Evolutionary conservation across 2,797 vertebrate species (phyloP).

Genomic region (Pristis pectinata): DNA sequence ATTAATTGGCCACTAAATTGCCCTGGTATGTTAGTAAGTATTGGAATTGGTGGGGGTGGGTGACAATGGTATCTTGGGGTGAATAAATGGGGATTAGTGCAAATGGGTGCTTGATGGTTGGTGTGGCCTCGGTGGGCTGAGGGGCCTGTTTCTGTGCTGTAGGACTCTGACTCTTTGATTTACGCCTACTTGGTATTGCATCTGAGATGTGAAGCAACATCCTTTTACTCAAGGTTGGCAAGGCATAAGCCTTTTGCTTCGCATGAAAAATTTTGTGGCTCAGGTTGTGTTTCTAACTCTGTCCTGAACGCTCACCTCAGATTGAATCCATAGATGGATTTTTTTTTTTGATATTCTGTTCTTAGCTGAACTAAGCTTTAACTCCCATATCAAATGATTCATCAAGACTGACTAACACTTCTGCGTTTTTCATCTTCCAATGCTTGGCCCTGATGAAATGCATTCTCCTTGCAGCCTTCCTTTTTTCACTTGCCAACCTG

Average conservation of each 20-base stretch:
- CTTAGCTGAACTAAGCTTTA: background rate
- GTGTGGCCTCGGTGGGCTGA: too few species aligned
- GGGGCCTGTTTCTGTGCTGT: too few species aligned
- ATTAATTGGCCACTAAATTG: too few species aligned
- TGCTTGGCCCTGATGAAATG: background rate
- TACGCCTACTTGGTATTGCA: background rate
- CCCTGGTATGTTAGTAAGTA: too few species aligned
- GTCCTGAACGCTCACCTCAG: background rate
- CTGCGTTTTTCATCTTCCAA: background rate
- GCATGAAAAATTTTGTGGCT: background rate
- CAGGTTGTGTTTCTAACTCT: background rate
- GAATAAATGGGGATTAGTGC: too few species aligned
- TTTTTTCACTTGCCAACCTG: background rate
- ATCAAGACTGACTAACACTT: background rate
- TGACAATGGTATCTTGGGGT: too few species aligned
- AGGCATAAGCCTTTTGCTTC: background rate
- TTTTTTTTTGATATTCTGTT: background rate
- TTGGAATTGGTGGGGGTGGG: too few species aligned
- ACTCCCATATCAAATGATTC: background rate
- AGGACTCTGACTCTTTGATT: too few species aligned
- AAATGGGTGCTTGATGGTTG: too few species aligned
- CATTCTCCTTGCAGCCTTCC: background rate
- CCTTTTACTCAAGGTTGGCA: background rate
- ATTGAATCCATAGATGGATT: background rate
- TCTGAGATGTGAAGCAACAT: background rate